phyloP scores from a whole-genome alignment of 1,140 invertebrate genomes.

The Euschistus heros region DNA sequence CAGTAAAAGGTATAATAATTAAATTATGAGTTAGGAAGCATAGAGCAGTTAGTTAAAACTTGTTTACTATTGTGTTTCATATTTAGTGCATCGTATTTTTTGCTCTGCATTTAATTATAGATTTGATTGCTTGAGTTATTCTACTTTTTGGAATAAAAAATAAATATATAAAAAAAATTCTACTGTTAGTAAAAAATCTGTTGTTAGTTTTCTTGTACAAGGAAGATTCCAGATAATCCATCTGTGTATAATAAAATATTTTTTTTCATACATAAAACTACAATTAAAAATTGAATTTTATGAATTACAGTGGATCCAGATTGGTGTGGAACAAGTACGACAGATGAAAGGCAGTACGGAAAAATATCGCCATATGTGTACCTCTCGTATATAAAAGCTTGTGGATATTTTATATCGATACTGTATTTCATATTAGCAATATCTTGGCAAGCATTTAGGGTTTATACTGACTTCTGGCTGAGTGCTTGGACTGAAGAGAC shows the following conservation, averaged over 20 bases:
- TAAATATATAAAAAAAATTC: no score
- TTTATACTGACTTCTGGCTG: slow-evolving; percentile 53
- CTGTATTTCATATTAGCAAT: slow-evolving; percentile 45
- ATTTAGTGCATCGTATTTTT: no score
- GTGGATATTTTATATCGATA: slow-evolving; percentile 43
- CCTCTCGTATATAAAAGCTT: slow-evolving; percentile 49
- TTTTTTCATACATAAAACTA: not conserved
- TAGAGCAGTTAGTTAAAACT: no score
- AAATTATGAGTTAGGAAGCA: no score
- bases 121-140: no score
- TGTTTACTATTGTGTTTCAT: no score
- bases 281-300: not conserved
- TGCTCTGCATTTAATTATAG: no score
- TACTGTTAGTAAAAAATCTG: no score
- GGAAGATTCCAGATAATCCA: slow-evolving; percentile 7
- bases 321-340: slow-evolving; percentile 31
- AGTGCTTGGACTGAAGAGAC: slow-evolving; percentile 43
- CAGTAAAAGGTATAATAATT: no score
- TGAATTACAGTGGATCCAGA: slow-evolving; percentile 23
- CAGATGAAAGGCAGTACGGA: slow-evolving; percentile 51
- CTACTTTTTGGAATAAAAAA: no score
- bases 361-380: slow-evolving; percentile 50
- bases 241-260: not conserved
- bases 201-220: not conserved
- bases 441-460: slow-evolving; percentile 45